Base-by-base conservation (phyloP, 2,888 invertebrate genomes). In the Barypeithes pellucidus region DNA sequence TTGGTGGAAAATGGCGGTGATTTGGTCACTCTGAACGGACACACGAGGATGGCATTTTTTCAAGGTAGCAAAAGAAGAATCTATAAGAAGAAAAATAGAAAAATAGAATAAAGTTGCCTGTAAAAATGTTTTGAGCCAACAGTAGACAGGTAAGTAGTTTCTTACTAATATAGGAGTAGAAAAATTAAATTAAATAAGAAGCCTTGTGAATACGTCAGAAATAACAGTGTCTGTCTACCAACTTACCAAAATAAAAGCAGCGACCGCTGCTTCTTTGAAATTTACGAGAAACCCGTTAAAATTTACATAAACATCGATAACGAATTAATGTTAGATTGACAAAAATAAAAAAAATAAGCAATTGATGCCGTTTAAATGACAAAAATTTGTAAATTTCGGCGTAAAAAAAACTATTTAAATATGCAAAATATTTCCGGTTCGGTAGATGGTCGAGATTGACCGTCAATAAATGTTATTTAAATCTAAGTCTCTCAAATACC, bases 371-470 rank as follows among this genome's bases (percentile, higher is more conserved):
- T 39, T 61, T 61, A 61, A 61, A 61, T 61, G 61, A 43, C 39
- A 39, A 47, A 47, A 47, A 47, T 47, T 47, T 47, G 33, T 67
- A 43, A 66, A 66, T 52, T 65, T 50, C 52, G 39, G 12, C 9
- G 20, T 22, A 62, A 63, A 47, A 36, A 47, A 36, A 45, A 29
- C 14, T 43, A 68, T 62, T 69, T 62, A 45, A 52, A 50, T 61
- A 63, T 52, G 29, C 43, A 62, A 50, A 69, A 41, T 16, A 18
- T 69, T 69, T 69, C 62, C 69, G 69, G 69, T 62, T 62, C 54
- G 54, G 50, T 41, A 69, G 54, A 69, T 63, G 62, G 36, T 54
- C 62, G 24, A 50, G 54, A 54, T 62, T 69, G 60, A 43, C 54
- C 18, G 36, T 43, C 61, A 43, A 63, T 69, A 62, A 62, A 33